Evolutionary conservation across 2,113 vertebrate species (phyloP), one percentile per base, ranked within the genome.

Genomic region (Indicator maculatus): DNA sequence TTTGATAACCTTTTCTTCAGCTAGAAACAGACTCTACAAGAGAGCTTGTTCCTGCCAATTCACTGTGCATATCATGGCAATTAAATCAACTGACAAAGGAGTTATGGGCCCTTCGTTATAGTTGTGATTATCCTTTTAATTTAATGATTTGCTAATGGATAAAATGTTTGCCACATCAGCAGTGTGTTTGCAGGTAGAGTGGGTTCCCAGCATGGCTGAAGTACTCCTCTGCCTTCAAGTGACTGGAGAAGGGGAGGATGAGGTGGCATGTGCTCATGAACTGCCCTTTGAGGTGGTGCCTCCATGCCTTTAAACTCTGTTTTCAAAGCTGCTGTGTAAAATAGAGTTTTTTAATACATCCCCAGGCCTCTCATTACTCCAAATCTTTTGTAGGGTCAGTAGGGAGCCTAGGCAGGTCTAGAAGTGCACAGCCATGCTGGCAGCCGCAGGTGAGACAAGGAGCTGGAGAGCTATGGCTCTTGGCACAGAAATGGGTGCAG

Each of bases 101-200:
- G 59, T 73, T 85, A 67, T 0, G 2, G 8, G 19, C 95, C 21
- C 27, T 83, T 83, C 47, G 47, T 88, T 94, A 61, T 52, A 70
- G 47, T 41, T 70, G 55, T 44, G 28, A 41, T 56, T 70, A 63
- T 31, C 33, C 61, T 91, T 91, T 76, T 60, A 55, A 73, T 87
- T n/a, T 71, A 26, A 52, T 75, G 9, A 73, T 73, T 83, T 93
- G 30, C 26, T 66, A 76, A 63, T 52, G 11, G 60, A 38, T 83
- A 27, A 76, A 88, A 60, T 7, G 1, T 31, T 63, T 65, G 26
- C 33, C 3, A 28, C 0, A 0, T 71, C 4, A 2, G 10, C 60
- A 61, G 52, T 30, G 27, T 30, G 15, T 69, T 79, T 91, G 27
- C 27, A 84, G 67, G 58, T 39, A 69, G 38, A 74, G 28, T 0